Evolutionary conservation across 2,888 invertebrate genomes (phyloP).

Genomic region (Slavum lentiscoides): DNA sequence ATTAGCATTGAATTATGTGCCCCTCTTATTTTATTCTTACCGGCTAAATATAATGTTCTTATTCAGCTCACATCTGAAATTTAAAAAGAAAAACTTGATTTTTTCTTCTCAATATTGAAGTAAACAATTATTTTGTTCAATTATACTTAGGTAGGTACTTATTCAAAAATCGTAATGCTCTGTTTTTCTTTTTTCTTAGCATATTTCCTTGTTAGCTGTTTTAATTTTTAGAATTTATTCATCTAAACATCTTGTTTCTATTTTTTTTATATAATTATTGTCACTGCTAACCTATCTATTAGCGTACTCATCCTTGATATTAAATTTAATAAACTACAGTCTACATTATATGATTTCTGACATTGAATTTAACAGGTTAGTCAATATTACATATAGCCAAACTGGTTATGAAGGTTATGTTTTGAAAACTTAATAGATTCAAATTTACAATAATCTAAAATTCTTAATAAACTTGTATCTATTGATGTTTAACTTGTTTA

Average conservation of each 20-base stretch:
- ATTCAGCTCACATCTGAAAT: background rate
- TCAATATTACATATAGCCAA: background rate
- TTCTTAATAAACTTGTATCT: background rate
- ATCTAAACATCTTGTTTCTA: background rate
- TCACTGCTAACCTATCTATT: background rate
- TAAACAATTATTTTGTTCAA: background rate
- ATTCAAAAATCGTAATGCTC: background rate
- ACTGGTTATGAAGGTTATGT: conserved; percentile 28
- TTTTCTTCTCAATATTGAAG: background rate
- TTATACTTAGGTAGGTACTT: background rate
- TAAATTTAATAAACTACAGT: background rate
- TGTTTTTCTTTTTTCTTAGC: background rate
- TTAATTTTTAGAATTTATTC: background rate
- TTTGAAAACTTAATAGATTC: background rate
- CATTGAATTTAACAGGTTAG: conserved; percentile 22
- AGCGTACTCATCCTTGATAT: background rate
- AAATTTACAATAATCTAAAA: background rate
- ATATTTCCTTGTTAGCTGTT: background rate
- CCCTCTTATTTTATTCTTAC: background rate
- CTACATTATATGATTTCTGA: background rate
- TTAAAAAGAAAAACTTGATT: background rate
- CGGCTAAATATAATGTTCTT: conserved; percentile 15
- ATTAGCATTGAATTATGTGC: background rate
- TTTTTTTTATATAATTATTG: background rate
- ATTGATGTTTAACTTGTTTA: background rate